These are phyloP conservation scores for Acanthococcus lagerstroemiae DNA, from an alignment of 2,888 invertebrate species.

Conservation along the genomic window DNA sequence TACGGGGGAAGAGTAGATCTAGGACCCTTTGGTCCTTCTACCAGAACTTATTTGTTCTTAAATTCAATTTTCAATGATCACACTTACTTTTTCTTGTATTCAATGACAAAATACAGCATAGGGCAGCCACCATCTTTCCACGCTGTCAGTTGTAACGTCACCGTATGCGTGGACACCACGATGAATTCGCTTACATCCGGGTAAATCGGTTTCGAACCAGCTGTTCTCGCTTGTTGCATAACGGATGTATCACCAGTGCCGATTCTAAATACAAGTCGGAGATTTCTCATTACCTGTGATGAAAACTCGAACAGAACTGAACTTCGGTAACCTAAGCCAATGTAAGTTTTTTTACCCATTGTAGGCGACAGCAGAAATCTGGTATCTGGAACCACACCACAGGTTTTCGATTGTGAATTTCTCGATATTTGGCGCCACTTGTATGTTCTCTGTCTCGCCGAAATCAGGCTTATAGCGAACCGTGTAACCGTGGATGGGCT, in stretches of 20 bases:
- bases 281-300: not conserved
- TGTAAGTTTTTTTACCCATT: no score
- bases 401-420: constrained; percentile 78
- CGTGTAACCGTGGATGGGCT: constrained; percentile 84
- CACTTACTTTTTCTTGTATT: constrained; percentile 82
- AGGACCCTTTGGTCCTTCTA: no score
- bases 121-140: constrained; percentile 94
- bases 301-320: not conserved
- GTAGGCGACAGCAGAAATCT: constrained; percentile 84
- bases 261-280: constrained; percentile 50
- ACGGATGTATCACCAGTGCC: constrained; percentile 86
- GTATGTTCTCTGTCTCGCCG: constrained; percentile 81
- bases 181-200: constrained; percentile 85
- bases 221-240: constrained; percentile 77
- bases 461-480: constrained; percentile 90
- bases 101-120: constrained; percentile 89
- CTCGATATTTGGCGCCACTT: constrained; percentile 61
- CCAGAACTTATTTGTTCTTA: no score
- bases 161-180: constrained; percentile 84
- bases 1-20: no score
- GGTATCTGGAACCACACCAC: constrained; percentile 86
- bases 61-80: not conserved
- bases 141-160: constrained; percentile 79
- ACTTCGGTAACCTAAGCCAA: constrained; percentile 32
- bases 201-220: constrained; percentile 85